phyloP scores from a whole-genome alignment of 2,113 vertebrate species.

The Chionodraco myersi region DNA sequence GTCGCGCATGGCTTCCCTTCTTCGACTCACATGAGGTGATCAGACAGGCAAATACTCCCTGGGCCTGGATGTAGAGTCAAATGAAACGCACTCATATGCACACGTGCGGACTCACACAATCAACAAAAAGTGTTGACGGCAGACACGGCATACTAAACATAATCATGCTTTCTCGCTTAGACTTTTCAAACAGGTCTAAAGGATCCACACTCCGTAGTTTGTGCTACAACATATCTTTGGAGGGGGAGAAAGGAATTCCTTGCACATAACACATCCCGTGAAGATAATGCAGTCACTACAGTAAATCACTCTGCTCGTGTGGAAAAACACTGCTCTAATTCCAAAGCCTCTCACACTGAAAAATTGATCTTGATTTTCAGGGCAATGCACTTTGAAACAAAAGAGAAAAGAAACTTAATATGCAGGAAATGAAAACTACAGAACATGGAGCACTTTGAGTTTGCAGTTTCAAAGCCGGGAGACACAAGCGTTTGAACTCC shows the following conservation, averaged over 20 bases:
- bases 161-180: conserved; percentile 45
- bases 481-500: conserved; percentile 82
- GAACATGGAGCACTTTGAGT: conserved; percentile 81
- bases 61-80: conserved; percentile 76
- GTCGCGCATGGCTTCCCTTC: conserved; percentile 77
- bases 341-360: conserved; percentile 77
- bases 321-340: conserved; percentile 77
- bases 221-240: conserved; percentile 52
- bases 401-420: conserved; percentile 80
- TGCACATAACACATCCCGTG: conserved; percentile 41
- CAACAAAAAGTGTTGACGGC: conserved; percentile 37
- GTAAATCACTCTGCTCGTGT: conserved; percentile 68
- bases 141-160: conserved; percentile 41
- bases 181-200: conserved; percentile 61
- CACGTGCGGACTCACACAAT: conserved; percentile 51
- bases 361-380: conserved; percentile 81
- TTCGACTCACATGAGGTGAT: conserved; percentile 83
- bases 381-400: conserved; percentile 81
- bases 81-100: conserved; percentile 62
- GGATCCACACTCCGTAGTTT: conserved; percentile 59
- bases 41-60: conserved; percentile 80
- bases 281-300: conserved; percentile 72
- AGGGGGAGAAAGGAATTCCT: neutral
- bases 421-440: conserved; percentile 83
- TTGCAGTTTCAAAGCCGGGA: conserved; percentile 81